Percentiles rank a stretch among this genome's conserved stretches.
These are phyloP conservation scores for Tanytarsus gracilentus DNA, from an alignment of 2,888 invertebrate species.

Conservation along the genomic window DNA sequence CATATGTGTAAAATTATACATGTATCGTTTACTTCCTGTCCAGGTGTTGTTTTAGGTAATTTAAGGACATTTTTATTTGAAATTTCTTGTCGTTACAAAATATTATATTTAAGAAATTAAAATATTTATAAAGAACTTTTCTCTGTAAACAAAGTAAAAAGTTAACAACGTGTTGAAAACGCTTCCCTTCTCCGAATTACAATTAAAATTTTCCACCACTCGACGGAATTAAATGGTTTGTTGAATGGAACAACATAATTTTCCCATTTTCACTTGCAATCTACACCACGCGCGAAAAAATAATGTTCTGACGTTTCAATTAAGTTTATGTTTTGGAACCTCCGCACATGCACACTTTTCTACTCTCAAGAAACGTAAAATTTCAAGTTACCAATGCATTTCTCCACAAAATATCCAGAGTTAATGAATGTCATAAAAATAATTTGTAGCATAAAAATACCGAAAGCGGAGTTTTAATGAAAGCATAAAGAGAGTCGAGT, in stretches of 20 bases:
- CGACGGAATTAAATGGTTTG: no score
- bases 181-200: no score
- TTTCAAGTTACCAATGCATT: neutral
- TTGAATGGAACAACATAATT: neutral
- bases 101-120: no score
- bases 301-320: neutral
- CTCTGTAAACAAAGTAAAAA: no score
- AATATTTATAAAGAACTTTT: no score
- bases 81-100: no score
- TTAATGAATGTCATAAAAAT: conserved; percentile 18
- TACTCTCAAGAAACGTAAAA: neutral
- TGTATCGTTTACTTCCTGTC: conserved; percentile 18
- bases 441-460: conserved; percentile 20
- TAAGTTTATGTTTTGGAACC: conserved; percentile 6
- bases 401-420: conserved; percentile 6
- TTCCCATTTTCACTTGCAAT: conserved; percentile 4
- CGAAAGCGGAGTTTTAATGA: conserved; percentile 7
- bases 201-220: neutral
- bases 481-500: conserved; percentile 6
- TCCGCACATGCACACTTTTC: no score
- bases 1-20: neutral
- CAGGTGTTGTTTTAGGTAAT: conserved; percentile 4
- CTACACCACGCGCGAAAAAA: neutral
- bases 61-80: neutral
- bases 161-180: no score